Percentiles rank a stretch among this genome's conserved stretches.
These are phyloP conservation scores for Acleris sparsana DNA, from an alignment of 2,888 invertebrate genomes.

Conservation along the genomic window DNA sequence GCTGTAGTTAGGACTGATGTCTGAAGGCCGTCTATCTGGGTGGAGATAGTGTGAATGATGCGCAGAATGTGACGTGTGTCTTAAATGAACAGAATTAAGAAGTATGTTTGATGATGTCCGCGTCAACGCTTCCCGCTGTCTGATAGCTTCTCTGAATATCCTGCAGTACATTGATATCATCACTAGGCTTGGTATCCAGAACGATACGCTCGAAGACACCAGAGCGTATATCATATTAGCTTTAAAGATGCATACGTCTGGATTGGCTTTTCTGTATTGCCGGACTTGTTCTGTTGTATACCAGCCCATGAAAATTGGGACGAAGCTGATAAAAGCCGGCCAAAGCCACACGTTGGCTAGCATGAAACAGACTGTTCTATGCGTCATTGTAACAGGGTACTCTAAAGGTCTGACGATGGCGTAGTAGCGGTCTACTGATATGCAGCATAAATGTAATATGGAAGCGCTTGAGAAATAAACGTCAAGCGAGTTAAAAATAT, in stretches of 20 bases:
- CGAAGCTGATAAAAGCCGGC: constrained; percentile 95
- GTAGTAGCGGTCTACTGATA: constrained; percentile 95
- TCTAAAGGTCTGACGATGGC: constrained; percentile 96
- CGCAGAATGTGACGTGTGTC: constrained; percentile 88
- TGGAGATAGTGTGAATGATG: constrained; percentile 83
- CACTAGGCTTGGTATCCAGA: constrained; percentile 96
- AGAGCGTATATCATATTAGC: constrained; percentile 94
- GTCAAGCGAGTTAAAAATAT: constrained; percentile 96
- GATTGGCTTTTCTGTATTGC: constrained; percentile 84
- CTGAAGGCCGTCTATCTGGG: constrained; percentile 75
- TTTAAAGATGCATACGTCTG: constrained; percentile 91
- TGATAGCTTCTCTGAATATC: constrained; percentile 91
- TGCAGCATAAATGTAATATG: constrained; percentile 96
- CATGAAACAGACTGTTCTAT: constrained; percentile 91
- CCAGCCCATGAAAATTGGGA: constrained; percentile 97
- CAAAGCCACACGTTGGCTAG: constrained; percentile 95
- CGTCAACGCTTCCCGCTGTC: constrained; percentile 91
- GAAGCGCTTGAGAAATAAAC: constrained; percentile 97
- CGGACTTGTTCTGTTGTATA: constrained; percentile 94
- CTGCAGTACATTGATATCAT: constrained; percentile 96
- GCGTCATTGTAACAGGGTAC: constrained; percentile 96
- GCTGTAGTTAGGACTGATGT: constrained; percentile 78
- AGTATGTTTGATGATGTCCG: constrained; percentile 94
- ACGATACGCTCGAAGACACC: constrained; percentile 94
- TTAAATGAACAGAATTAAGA: constrained; percentile 92